Evolutionary conservation across 2,888 invertebrate species (phyloP).

Genomic region (Salpingus planirostris): DNA sequence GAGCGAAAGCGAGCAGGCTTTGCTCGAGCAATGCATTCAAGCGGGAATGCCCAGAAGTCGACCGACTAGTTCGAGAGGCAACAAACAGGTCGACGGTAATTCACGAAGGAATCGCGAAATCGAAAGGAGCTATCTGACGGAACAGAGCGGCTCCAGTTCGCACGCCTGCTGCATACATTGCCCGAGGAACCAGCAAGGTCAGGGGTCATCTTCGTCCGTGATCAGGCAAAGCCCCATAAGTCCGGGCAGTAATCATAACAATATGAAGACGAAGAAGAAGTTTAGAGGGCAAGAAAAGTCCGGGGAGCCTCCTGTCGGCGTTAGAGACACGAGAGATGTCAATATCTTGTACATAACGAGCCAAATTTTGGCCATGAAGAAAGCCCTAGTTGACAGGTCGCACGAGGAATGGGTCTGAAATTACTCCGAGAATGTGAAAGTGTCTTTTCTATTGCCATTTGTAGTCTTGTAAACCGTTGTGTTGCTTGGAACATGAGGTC

Average conservation of each 20-base stretch:
- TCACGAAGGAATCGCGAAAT: not conserved
- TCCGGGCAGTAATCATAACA: no score
- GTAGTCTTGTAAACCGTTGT: no score
- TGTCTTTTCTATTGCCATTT: no score
- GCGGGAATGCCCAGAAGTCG: slow-evolving; percentile 55
- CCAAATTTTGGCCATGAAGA: slow-evolving; percentile 34
- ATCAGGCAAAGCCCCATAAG: not conserved
- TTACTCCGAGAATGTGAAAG: no score
- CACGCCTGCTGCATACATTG: slow-evolving; percentile 13
- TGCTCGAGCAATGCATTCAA: slow-evolving; percentile 69
- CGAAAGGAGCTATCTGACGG: not conserved
- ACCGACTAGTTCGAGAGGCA: not conserved
- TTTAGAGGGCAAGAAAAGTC: slow-evolving; percentile 4
- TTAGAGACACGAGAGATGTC: slow-evolving; percentile 5
- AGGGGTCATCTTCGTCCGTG: not conserved
- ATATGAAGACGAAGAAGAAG: slow-evolving; percentile 1
- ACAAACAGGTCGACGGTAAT: not conserved
- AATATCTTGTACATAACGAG: slow-evolving; percentile 22
- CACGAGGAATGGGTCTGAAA: slow-evolving; percentile 42
- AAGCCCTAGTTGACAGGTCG: slow-evolving; percentile 27
- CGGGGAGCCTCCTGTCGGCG: not conserved
- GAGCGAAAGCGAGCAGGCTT: slow-evolving; percentile 52
- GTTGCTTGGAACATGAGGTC: no score
- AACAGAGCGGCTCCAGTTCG: not conserved
- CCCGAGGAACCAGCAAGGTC: slow-evolving; percentile 7